Base-by-base conservation (phyloP, 1,140 invertebrate genomes). In the Melitaea cinxia region DNA sequence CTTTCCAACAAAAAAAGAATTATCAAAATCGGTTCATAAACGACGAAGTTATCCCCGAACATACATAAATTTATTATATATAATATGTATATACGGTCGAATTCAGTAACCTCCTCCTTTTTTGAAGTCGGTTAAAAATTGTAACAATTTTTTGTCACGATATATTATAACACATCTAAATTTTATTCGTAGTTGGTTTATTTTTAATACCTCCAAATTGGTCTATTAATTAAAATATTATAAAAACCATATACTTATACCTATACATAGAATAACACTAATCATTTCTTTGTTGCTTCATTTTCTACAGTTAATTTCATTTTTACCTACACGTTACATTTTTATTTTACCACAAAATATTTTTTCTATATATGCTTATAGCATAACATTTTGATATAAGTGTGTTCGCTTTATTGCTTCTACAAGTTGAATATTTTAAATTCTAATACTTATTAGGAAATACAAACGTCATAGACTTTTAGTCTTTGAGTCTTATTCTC, bases 211-310 rank as follows among this genome's bases (percentile, higher is more conserved):
- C n/a, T n/a, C n/a, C n/a, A n/a, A n/a, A n/a, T n/a, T n/a, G n/a
- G n/a, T n/a, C n/a, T 17, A 17, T 17, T n/a, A 42, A 39, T 39
- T 39, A 15, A 42, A 9, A 17, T 42, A 7, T 17, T 42, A 42
- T 42, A 42, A 4, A 42, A 42, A 19, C 4, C 14, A 7, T 42
- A 3, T 42, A 42, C 14, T 14, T 5, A 26, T 45, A 62, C 59
- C 59, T 42, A 62, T 54, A 7, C 23, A 54, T 30, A 62, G 12
- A 28, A 50, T 45, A 14, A n/a, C 35, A 15, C 30, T 42, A 45
- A 54, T 17, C 59, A 62, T 62, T 45, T 21, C 59, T 28, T 1
- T 17, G 17, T 2, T 1, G 15, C 17, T 17, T 42, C 37, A 42
- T 42, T 42, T 15, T 42, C 37, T 17, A 15, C 12, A 42, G 0